Percentiles rank a stretch among this genome's conserved stretches.
These are phyloP conservation scores for Vombatus ursinus DNA, from an alignment of 2,113 vertebrate genomes.

Conservation along the genomic window DNA sequence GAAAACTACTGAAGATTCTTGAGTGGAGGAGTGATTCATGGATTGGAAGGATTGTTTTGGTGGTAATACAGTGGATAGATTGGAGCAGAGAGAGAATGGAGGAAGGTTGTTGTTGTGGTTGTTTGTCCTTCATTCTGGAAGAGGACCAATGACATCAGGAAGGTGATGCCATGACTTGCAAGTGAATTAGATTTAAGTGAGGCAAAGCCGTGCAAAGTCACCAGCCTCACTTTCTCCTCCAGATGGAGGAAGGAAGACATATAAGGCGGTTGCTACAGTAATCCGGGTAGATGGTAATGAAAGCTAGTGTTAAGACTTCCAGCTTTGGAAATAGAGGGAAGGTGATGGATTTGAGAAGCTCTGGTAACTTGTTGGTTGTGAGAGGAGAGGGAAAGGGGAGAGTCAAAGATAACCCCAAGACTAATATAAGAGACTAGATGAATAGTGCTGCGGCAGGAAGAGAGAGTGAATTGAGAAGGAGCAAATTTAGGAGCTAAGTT, in stretches of 20 bases:
- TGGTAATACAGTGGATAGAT: neutral
- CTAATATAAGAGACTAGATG: neutral
- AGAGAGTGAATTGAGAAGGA: neutral
- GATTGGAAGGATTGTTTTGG: neutral
- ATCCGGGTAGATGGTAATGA: neutral
- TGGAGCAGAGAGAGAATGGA: neutral
- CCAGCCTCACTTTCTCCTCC: too few relatives aligned
- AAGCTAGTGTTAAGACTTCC: neutral
- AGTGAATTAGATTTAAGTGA: too few relatives aligned
- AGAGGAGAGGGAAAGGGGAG: neutral
- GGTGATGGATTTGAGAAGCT: neutral
- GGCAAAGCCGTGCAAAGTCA: too few relatives aligned
- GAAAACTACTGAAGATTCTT: neutral
- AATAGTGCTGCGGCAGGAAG: neutral
- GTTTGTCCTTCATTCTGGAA: too few relatives aligned
- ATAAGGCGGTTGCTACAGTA: neutral
- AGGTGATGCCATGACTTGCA: too few relatives aligned
- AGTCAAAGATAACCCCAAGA: neutral
- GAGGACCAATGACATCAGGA: too few relatives aligned
- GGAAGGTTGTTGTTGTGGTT: neutral
- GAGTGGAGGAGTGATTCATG: neutral
- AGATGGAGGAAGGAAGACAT: neutral
- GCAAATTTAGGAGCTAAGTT: neutral
- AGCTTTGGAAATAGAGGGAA: neutral
- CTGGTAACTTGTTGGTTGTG: neutral